A percentile compares a stretch with the other conserved stretches of the same genome.
These are phyloP conservation scores for Pocillopora damicornis DNA, from an alignment of 64 coral and sea anemone species.

Conservation along the genomic window DNA sequence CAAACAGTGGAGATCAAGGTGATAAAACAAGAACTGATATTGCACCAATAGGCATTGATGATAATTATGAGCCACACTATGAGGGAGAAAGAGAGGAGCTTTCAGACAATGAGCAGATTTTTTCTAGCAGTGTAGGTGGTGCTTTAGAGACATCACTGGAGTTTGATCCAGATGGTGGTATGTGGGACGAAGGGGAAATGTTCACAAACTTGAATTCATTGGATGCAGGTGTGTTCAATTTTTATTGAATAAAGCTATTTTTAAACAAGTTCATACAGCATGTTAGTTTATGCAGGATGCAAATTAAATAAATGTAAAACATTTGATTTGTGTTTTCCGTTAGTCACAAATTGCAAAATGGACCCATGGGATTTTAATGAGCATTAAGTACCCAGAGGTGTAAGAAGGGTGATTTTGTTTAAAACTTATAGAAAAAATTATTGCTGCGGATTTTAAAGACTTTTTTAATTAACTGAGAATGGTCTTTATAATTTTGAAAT, in stretches of 20 bases:
- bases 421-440: too few species aligned
- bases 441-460: too few species aligned
- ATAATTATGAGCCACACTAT: constrained; percentile 12
- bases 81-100: background rate
- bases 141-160: constrained; percentile 32
- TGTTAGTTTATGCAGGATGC: background rate
- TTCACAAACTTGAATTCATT: background rate
- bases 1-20: too few species aligned
- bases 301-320: too few species aligned
- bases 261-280: background rate
- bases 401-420: too few species aligned
- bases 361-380: too few species aligned
- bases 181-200: constrained; percentile 12
- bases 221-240: background rate
- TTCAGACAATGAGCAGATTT: constrained; percentile 16
- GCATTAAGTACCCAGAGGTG: too few species aligned
- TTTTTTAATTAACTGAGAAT: too few species aligned
- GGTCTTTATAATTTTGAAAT: too few species aligned
- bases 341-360: too few species aligned
- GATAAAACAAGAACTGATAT: background rate
- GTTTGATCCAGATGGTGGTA: constrained; percentile 17
- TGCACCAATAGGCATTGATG: background rate
- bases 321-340: too few species aligned
- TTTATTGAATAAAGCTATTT: background rate
- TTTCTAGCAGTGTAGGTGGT: constrained; percentile 10